Conservation (phyloP, 1,140 invertebrate genomes). For the Calycopis cecrops region DNA sequence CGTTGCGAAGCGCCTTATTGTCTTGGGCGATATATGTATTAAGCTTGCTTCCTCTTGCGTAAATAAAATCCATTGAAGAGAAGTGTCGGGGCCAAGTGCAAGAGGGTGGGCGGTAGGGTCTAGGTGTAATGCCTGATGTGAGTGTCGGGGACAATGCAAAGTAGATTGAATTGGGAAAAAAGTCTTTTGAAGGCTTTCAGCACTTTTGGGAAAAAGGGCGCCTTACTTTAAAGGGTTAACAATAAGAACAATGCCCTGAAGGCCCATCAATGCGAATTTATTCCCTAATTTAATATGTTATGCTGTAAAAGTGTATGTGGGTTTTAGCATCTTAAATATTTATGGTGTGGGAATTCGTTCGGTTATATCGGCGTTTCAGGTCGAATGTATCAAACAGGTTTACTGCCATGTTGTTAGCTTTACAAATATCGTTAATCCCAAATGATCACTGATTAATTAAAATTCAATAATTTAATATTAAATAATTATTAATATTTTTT, state of each 20-base stretch:
- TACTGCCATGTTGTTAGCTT: too few relatives aligned
- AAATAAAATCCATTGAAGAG: conserved; percentile 70
- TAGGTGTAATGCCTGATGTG: conserved; percentile 71
- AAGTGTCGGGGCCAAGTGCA: conserved; percentile 60
- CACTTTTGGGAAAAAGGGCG: conserved; percentile 48
- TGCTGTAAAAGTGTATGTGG: not conserved
- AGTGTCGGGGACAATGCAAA: conserved; percentile 69
- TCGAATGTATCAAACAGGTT: too few relatives aligned
- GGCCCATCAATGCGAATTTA: conserved; percentile 15
- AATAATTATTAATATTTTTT: too few relatives aligned
- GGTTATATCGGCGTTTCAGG: too few relatives aligned
- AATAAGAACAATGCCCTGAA: conserved; percentile 48
- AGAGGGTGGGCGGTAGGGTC: conserved; percentile 39
- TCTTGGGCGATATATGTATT: conserved; percentile 70
- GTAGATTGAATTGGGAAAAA: conserved; percentile 73
- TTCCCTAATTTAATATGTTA: conserved; percentile 7
- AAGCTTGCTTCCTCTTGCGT: conserved; percentile 71
- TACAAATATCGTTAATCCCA: too few relatives aligned
- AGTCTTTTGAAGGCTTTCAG: conserved; percentile 58
- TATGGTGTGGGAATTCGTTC: not conserved
- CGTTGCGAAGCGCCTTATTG: conserved; percentile 65
- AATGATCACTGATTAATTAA: too few relatives aligned
- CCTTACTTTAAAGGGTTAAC: conserved; percentile 52
- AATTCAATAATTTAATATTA: too few relatives aligned
- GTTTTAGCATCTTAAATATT: not conserved